Conservation (phyloP, 2,797 vertebrate species). For the Hydrolagus colliei region DNA sequence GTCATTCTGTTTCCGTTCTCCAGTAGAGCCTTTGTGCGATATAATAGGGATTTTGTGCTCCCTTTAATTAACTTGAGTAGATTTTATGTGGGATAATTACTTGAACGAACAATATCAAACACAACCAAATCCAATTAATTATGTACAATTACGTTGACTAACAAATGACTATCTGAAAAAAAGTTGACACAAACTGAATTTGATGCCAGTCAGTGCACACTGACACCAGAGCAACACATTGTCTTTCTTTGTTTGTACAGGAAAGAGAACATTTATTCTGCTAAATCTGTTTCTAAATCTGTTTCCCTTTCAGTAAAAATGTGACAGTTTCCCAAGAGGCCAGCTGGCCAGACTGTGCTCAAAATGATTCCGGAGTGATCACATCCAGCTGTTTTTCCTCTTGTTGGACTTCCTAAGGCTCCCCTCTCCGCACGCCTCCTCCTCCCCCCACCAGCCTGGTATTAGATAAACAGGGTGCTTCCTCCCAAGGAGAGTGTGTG, state of each 20-base stretch:
- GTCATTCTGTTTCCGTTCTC: not conserved
- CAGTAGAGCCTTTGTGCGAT: not conserved
- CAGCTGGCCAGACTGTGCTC: not conserved
- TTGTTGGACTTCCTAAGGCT: not conserved
- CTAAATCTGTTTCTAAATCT: not conserved
- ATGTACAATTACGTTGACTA: not conserved
- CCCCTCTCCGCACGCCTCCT: not conserved
- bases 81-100: slow-evolving; percentile 23
- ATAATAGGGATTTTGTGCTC: not conserved
- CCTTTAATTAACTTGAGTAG: slow-evolving; percentile 21
- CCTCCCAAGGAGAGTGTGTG: too few species aligned
- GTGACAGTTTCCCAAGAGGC: not conserved
- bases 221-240: not conserved
- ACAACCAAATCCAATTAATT: slow-evolving; percentile 16
- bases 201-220: not conserved
- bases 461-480: too few species aligned
- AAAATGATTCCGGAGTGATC: not conserved
- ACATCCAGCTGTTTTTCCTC: not conserved
- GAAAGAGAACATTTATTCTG: not conserved
- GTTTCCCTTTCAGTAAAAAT: not conserved
- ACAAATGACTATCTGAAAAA: slow-evolving; percentile 1
- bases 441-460: not conserved
- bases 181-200: slow-evolving; percentile 5
- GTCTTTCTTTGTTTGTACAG: not conserved
- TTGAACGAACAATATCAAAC: slow-evolving; percentile 17